These are phyloP conservation scores for Alloscopus bannaensis DNA, from an alignment of 2,888 invertebrate species.

Conservation along the genomic window DNA sequence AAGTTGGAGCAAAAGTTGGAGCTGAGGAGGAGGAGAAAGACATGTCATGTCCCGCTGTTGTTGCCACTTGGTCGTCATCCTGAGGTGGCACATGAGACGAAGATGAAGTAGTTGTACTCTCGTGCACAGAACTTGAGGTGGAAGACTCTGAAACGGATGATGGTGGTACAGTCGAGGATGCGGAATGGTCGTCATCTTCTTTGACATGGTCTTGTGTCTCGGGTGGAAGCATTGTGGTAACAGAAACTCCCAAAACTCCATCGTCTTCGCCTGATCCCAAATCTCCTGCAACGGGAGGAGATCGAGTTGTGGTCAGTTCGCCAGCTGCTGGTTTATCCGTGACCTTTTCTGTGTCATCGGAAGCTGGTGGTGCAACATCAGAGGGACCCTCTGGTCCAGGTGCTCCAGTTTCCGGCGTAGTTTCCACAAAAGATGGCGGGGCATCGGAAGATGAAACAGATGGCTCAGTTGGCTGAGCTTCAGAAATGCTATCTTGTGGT, in stretches of 20 bases:
- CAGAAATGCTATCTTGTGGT: constrained; percentile 26
- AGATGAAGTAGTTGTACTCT: background rate
- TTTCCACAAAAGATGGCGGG: background rate
- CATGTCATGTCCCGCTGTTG: constrained; percentile 56
- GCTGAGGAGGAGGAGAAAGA: constrained; percentile 64
- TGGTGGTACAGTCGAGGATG: background rate
- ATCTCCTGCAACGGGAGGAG: constrained; percentile 43
- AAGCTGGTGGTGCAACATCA: constrained; percentile 50
- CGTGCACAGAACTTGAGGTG: background rate
- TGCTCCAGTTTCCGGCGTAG: constrained; percentile 57
- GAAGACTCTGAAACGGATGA: background rate
- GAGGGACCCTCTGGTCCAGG: constrained; percentile 72
- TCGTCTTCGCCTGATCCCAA: constrained; percentile 34
- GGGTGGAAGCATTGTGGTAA: constrained; percentile 33
- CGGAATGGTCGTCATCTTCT: constrained; percentile 19
- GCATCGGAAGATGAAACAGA: constrained; percentile 16
- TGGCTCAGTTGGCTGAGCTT: constrained; percentile 51
- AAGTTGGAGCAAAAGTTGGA: constrained; percentile 18
- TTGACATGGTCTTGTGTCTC: constrained; percentile 11
- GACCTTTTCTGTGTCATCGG: constrained; percentile 44
- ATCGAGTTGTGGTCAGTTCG: constrained; percentile 42
- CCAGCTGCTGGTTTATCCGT: constrained; percentile 52
- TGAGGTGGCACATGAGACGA: constrained; percentile 36
- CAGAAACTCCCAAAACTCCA: background rate
- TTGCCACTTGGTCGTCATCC: constrained; percentile 29